Evolutionary conservation across 2,888 invertebrate genomes (phyloP), one percentile per base, ranked within the genome.

Genomic region (Chymomyza procnemis): DNA sequence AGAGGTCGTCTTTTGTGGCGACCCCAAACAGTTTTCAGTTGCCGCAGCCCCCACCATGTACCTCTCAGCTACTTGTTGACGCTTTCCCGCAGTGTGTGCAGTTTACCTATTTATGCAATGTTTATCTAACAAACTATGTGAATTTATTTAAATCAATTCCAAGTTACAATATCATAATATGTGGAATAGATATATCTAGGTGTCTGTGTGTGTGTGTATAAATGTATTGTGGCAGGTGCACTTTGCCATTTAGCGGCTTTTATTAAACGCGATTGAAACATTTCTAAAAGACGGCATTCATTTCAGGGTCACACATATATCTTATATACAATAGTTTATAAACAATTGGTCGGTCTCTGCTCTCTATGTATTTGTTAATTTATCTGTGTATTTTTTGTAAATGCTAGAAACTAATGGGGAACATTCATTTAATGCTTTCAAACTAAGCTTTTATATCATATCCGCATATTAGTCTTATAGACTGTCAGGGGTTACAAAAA

Each of bases 111-210:
- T 41, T 41, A 41, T 41, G 34, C 34, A 41, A 41, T 41, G 34
- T 41, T 41, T 41, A 12, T 12, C 34, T 41, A 41, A 12, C 34
- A 41, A 41, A 12, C 19, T 12, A 50, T 50, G 16, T 19, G 58
- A 67, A 76, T 80, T 83, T 78, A 63, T 67, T 74, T 60, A 57
- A 65, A 78, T 76, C 78, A 61, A 74, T 69, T 69, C 58, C 65
- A 71, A 74, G 78, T 78, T 74, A 69, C 75, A 67, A 64, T 76
- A 50, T 50, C 16, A 12, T 41, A 41, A 9, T 12, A 41, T 12
- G 12, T 41, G 3, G 34, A 12, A 26, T 26, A 26, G 6, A 26
- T 26, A 26, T 26, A 5, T 26, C 34, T 12, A 1, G 9, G 6
- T 41, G 12, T 41, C 4, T 41, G 34, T 41, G 6, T 41, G 34